Evolutionary conservation across 2,797 vertebrate genomes (phyloP).

Genomic region (Clangula hyemalis): DNA sequence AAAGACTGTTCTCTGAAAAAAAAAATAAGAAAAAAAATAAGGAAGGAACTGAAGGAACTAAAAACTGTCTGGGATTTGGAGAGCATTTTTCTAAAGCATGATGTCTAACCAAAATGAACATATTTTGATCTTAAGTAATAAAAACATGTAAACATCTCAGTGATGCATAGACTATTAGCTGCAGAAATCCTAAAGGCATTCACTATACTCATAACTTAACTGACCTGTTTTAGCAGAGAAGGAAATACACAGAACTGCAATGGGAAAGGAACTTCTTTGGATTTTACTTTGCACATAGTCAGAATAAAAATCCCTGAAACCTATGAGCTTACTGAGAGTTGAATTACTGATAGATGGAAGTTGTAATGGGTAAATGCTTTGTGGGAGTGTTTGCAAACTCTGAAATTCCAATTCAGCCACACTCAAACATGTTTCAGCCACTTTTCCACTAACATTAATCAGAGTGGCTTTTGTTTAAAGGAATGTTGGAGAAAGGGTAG

Average conservation of each 20-base stretch:
- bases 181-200: not conserved
- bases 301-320: not conserved
- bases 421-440: not conserved
- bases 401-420: constrained; percentile 2
- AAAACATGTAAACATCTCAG: not conserved
- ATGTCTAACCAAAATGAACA: not conserved
- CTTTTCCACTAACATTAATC: not conserved
- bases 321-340: not conserved
- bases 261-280: not conserved
- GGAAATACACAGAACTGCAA: not conserved
- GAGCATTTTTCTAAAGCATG: not conserved
- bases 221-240: not conserved
- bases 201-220: constrained; percentile 4
- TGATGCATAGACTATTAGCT: not conserved
- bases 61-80: not conserved
- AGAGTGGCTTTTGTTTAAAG: constrained; percentile 3
- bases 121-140: not conserved
- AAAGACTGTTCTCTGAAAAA: not conserved
- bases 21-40: not conserved
- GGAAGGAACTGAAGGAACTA: not conserved
- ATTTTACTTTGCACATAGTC: not conserved
- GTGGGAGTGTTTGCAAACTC: not conserved
- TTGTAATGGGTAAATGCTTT: not conserved
- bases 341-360: not conserved
- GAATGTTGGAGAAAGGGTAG: not conserved